Conservation (phyloP, 1,140 invertebrate genomes). For the Drosophila obscura region DNA sequence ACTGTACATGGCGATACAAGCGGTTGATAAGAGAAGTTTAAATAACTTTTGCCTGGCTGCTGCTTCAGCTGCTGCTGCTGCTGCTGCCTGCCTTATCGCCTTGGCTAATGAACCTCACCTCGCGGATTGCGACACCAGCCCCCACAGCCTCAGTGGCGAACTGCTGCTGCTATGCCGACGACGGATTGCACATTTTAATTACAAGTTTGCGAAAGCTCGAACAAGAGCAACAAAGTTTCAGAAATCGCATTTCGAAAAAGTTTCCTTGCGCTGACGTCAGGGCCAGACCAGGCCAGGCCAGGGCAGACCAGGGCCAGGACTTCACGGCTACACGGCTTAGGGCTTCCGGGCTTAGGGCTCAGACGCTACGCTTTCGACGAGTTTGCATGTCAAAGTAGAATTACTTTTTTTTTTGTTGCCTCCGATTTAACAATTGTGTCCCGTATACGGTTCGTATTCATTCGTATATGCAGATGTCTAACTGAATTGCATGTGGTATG, state of each 20-base stretch:
- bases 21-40: conserved; percentile 25
- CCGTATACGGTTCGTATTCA: background rate
- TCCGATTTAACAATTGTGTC: conserved; percentile 42
- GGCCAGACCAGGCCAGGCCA: background rate
- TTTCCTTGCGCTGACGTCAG: conserved; percentile 54
- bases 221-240: conserved; percentile 45
- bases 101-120: conserved; percentile 45
- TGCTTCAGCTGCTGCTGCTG: background rate
- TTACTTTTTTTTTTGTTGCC: conserved; percentile 60
- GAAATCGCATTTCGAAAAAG: conserved; percentile 33
- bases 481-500: conserved; percentile 1
- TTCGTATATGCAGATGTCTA: conserved; percentile 26
- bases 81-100: conserved; percentile 26
- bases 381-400: conserved; percentile 76
- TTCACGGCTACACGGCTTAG: background rate
- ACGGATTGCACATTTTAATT: conserved; percentile 54
- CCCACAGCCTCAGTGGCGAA: background rate
- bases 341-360: background rate
- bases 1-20: conserved; percentile 9
- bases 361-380: conserved; percentile 35
- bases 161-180: background rate
- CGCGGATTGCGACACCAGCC: background rate
- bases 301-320: too few relatives aligned
- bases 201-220: conserved; percentile 28
- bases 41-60: conserved; percentile 23